Evolutionary conservation across 2,888 invertebrate genomes (phyloP).

Genomic region (Diarsia dahlii): DNA sequence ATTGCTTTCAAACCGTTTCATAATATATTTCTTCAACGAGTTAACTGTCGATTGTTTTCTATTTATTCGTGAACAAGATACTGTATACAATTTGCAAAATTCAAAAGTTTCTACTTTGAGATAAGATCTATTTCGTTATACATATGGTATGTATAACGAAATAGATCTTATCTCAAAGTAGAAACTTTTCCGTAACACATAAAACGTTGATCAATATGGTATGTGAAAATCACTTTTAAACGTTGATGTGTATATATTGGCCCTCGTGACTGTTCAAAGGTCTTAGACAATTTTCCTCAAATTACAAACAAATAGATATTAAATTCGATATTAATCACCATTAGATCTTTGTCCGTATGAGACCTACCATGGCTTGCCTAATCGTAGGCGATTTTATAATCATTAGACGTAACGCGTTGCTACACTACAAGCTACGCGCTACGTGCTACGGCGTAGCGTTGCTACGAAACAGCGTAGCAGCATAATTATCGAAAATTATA

Average conservation of each 20-base stretch:
- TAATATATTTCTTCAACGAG: neutral
- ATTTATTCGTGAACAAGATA: neutral
- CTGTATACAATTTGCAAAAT: too few relatives aligned
- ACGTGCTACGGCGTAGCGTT: constrained; percentile 22
- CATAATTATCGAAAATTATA: neutral
- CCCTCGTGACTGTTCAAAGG: too few relatives aligned
- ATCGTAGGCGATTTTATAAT: constrained; percentile 35
- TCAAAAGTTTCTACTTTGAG: too few relatives aligned
- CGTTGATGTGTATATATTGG: too few relatives aligned
- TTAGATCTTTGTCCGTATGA: constrained; percentile 12
- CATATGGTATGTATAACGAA: too few relatives aligned
- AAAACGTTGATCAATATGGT: too few relatives aligned
- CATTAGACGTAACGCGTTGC: constrained; percentile 18
- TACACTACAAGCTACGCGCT: constrained; percentile 39
- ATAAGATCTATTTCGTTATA: too few relatives aligned
- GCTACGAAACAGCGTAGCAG: neutral
- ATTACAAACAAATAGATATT: constrained; percentile 7
- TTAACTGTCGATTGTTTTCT: neutral
- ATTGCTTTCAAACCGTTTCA: neutral
- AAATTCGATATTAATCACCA: constrained; percentile 19
- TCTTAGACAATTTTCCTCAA: neutral
- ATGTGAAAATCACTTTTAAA: too few relatives aligned
- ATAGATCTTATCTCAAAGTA: too few relatives aligned
- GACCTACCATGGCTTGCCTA: constrained; percentile 15
- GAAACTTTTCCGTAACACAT: too few relatives aligned